phyloP scores from a whole-genome alignment of 2,888 invertebrate species.

The Tryphoninae sp. region DNA sequence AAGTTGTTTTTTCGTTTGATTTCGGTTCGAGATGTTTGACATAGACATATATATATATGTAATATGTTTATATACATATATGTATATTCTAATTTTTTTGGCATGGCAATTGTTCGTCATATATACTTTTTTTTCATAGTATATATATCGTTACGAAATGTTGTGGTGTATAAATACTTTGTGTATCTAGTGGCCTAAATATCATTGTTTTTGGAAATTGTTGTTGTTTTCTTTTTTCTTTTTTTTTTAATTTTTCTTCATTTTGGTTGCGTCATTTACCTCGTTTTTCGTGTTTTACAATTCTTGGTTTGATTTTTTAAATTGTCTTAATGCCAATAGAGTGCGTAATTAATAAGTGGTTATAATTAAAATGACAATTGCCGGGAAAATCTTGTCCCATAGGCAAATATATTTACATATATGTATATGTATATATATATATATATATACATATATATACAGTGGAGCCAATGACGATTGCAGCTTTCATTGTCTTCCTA shows the following conservation, averaged over 20 bases:
- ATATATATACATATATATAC: background rate
- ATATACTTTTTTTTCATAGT: constrained; percentile 42
- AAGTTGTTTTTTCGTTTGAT: constrained; percentile 64
- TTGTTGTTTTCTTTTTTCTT: constrained; percentile 31
- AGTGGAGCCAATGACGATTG: constrained; percentile 63
- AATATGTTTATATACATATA: constrained; percentile 36
- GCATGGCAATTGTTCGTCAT: constrained; percentile 76
- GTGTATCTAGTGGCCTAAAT: constrained; percentile 73
- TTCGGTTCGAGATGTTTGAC: constrained; percentile 65
- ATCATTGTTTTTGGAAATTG: constrained; percentile 50
- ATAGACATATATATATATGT: constrained; percentile 64
- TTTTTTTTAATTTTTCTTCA: constrained; percentile 21
- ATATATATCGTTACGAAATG: constrained; percentile 64
- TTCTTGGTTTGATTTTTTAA: constrained; percentile 21
- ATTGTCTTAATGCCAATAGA: constrained; percentile 55
- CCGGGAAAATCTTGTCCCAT: constrained; percentile 46
- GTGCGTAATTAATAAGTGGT: constrained; percentile 62
- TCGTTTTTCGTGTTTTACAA: constrained; percentile 16
- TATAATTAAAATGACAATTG: constrained; percentile 41
- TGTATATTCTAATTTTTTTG: constrained; percentile 70
- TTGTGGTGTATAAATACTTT: constrained; percentile 69
- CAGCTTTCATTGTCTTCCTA: constrained; percentile 52
- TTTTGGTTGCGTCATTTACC: constrained; percentile 21
- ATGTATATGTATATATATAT: background rate
- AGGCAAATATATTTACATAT: background rate